A percentile compares a stretch with the other conserved stretches of the same genome.
phyloP scores from a whole-genome alignment of 2,888 invertebrate species.

The Diploptera punctata region DNA sequence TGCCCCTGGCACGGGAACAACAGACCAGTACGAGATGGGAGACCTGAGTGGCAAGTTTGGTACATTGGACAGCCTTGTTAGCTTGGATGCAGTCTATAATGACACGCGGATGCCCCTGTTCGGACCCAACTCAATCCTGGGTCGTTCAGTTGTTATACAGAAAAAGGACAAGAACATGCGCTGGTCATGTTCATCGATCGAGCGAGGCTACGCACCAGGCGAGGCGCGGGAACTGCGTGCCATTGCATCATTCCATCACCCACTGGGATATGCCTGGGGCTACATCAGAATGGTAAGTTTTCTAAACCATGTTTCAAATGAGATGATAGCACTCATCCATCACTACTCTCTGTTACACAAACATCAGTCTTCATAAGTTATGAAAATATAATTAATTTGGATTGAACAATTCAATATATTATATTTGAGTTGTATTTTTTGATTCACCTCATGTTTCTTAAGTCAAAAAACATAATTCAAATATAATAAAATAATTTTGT shows the following conservation, averaged over 20 bases:
- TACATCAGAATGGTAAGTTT: constrained; percentile 77
- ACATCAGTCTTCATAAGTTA: too few relatives aligned
- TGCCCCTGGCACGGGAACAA: constrained; percentile 69
- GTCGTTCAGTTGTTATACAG: constrained; percentile 86
- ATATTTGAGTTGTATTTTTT: too few relatives aligned
- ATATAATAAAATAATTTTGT: too few relatives aligned
- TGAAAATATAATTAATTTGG: too few relatives aligned
- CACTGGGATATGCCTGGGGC: constrained; percentile 83
- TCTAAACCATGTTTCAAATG: too few relatives aligned
- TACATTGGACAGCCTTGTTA: constrained; percentile 67
- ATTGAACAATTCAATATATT: too few relatives aligned
- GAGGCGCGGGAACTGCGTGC: constrained; percentile 86
- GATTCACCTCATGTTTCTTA: too few relatives aligned
- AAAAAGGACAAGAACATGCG: constrained; percentile 59
- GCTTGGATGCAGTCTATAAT: constrained; percentile 63
- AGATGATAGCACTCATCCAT: too few relatives aligned
- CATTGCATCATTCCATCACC: constrained; percentile 92
- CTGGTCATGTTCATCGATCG: constrained; percentile 86
- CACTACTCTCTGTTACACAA: too few relatives aligned
- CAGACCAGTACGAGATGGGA: constrained; percentile 87
- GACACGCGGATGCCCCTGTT: constrained; percentile 84
- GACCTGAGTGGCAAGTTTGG: constrained; percentile 89
- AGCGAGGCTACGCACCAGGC: constrained; percentile 85
- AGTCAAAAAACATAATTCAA: too few relatives aligned
- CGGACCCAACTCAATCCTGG: constrained; percentile 81